Evolutionary conservation across 2,888 invertebrate genomes (phyloP), one percentile per base, ranked within the genome.

Genomic region (Melitaea athalia): DNA sequence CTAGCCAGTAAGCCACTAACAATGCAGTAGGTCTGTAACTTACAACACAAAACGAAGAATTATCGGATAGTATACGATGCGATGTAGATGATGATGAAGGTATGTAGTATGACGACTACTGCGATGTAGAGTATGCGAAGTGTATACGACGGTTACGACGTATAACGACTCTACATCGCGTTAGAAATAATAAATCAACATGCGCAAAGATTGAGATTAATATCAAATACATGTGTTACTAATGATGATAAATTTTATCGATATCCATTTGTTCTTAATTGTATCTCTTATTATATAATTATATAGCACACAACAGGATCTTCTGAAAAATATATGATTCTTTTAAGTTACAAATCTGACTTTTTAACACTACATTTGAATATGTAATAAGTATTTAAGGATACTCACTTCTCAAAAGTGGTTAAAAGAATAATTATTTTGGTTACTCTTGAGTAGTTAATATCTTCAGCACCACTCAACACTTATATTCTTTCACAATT

Each of bases 1-100:
- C 78, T 78, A 78, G 75, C 76, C 24, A 24, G 1, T 24, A 24
- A n/a, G 24, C 24, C 76, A 77, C 78, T 75, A 80, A 84, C 83
- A 84, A 83, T 79, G 79, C 80, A 74, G 43, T 59, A 6, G 53
- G 52, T 59, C 67, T 12, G 53, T 15, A 63, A 61, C 57, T 79
- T 59, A 69, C n/a, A n/a, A n/a, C n/a, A n/a, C n/a, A n/a, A n/a
- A n/a, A n/a, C n/a, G n/a, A n/a, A n/a, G n/a, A n/a, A n/a, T n/a
- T n/a, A n/a, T n/a, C n/a, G n/a, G n/a, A n/a, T n/a, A n/a, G n/a
- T n/a, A n/a, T n/a, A n/a, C n/a, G n/a, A n/a, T n/a, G n/a, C n/a
- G n/a, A n/a, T n/a, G n/a, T n/a, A n/a, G n/a, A n/a, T n/a, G n/a
- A n/a, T n/a, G n/a, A n/a, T n/a, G n/a, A n/a, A n/a, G n/a, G n/a